phyloP scores from a whole-genome alignment of 2,113 vertebrate species.

The Alligator mississippiensis region DNA sequence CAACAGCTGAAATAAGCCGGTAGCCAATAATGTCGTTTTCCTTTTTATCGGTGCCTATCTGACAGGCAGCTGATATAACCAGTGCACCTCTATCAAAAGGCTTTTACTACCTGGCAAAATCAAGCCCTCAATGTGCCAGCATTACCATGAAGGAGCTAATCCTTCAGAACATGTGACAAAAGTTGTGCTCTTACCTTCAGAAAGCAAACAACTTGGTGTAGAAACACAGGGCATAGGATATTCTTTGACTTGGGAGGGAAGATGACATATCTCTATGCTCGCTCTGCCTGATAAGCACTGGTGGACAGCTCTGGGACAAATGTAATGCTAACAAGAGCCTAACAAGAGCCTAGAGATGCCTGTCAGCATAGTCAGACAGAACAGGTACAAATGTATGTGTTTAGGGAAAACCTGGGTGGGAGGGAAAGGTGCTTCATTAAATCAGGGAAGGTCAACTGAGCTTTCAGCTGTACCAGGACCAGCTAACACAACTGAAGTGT shows the following conservation, averaged over 20 bases:
- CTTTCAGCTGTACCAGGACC: background rate
- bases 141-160: conserved; percentile 31
- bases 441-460: background rate
- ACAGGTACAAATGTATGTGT: background rate
- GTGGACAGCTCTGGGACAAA: background rate
- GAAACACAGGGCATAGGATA: background rate
- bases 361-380: background rate
- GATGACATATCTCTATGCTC: background rate
- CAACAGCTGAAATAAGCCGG: too few species aligned
- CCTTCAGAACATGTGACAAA: background rate
- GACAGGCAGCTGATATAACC: background rate
- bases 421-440: too few species aligned
- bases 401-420: background rate
- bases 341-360: background rate
- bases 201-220: background rate
- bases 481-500: background rate
- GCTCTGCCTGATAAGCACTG: background rate
- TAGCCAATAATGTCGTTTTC: too few species aligned
- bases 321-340: background rate
- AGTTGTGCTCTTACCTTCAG: background rate
- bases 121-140: conserved; percentile 36
- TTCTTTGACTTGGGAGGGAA: background rate
- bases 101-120: conserved; percentile 49
- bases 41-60: too few species aligned
- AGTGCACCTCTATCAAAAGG: conserved; percentile 47